A percentile compares a stretch with the other conserved stretches of the same genome.
phyloP scores from a whole-genome alignment of 2,797 vertebrate genomes.

The Phrynocephalus forsythii region DNA sequence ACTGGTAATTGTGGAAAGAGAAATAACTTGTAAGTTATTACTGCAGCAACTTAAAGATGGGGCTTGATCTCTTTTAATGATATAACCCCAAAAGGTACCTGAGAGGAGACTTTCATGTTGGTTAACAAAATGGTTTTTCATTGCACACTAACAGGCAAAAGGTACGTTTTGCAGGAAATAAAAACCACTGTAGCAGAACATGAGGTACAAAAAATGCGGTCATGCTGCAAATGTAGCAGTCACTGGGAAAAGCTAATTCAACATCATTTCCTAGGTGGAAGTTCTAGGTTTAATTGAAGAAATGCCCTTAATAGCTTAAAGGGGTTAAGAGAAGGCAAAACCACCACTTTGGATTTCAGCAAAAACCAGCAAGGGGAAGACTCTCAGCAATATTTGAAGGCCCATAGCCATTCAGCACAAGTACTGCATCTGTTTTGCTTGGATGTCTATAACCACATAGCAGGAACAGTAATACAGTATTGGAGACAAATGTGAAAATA shows the following conservation, averaged over 20 bases:
- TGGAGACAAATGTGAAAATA: not conserved
- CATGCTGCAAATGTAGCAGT: conserved; percentile 18
- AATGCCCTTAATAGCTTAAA: conserved; percentile 2
- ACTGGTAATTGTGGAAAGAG: not conserved
- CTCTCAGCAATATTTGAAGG: not conserved
- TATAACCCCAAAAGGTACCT: not conserved
- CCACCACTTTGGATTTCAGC: not conserved
- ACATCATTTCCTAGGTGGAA: conserved; percentile 13
- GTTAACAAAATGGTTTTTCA: not conserved
- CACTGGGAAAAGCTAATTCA: not conserved
- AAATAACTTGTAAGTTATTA: not conserved
- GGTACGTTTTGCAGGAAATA: not conserved
- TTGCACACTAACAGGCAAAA: conserved; percentile 9
- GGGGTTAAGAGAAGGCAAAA: not conserved
- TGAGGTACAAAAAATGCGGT: conserved; percentile 2
- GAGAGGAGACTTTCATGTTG: not conserved
- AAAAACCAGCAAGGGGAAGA: not conserved
- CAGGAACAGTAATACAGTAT: too few species aligned
- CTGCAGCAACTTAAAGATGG: not conserved
- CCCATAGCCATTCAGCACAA: not conserved
- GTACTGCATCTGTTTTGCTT: not conserved
- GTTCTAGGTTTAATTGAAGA: not conserved
- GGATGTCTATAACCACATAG: too few species aligned
- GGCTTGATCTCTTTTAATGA: not conserved
- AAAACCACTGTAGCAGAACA: not conserved